These are phyloP conservation scores for Limnephilus marmoratus DNA, from an alignment of 2,888 invertebrate species.

Conservation along the genomic window DNA sequence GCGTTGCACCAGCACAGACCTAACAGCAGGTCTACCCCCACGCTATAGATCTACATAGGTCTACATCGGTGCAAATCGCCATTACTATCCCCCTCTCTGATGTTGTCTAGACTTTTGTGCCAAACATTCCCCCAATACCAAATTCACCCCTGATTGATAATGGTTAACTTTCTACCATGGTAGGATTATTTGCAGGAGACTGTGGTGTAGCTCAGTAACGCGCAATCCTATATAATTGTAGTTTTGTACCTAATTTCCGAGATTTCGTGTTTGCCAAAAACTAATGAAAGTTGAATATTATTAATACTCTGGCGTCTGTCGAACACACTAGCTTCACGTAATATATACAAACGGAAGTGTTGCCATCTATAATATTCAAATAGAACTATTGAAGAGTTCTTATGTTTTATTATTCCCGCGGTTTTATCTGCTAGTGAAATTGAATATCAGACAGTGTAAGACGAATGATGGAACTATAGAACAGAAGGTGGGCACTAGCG, in stretches of 20 bases:
- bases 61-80: neutral
- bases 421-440: too few species aligned
- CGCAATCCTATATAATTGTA: neutral
- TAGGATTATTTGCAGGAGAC: neutral
- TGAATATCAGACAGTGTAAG: too few species aligned
- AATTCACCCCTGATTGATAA: neutral
- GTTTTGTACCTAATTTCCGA: too few species aligned
- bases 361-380: too few species aligned
- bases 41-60: neutral
- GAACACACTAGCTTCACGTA: too few species aligned
- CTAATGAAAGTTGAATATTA: too few species aligned
- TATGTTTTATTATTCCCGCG: too few species aligned
- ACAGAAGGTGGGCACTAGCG: neutral
- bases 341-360: too few species aligned
- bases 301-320: too few species aligned
- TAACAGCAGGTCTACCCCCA: neutral
- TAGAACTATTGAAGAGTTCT: too few species aligned
- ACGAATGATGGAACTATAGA: too few species aligned
- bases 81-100: slow-evolving; percentile 28
- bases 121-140: neutral
- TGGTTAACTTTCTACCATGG: neutral
- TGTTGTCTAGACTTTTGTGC: slow-evolving; percentile 23
- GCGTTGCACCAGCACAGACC: slow-evolving; percentile 16
- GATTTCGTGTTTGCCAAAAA: too few species aligned
- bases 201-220: neutral